Conservation (phyloP, 2,113 vertebrate species). For the Cranoglanis bouderius region DNA sequence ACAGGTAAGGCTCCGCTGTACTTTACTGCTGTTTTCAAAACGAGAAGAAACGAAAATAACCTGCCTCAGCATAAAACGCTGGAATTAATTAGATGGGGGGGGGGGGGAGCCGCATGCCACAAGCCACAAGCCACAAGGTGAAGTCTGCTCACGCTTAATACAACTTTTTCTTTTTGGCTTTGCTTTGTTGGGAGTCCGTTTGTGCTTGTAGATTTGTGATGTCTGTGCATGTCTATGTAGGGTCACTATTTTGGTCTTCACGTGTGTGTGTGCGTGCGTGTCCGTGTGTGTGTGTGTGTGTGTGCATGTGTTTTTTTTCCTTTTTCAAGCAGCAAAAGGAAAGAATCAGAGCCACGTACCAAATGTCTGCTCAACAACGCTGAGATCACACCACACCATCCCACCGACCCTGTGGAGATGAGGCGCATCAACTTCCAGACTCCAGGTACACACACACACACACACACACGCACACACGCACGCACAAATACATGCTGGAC, state of each 20-base stretch:
- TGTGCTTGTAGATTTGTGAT: not conserved
- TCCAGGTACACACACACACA: constrained; percentile 76
- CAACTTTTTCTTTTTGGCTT: constrained; percentile 15
- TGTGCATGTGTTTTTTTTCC: not conserved
- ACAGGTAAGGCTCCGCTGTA: constrained; percentile 86
- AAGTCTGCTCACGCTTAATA: constrained; percentile 39
- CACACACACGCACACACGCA: not conserved
- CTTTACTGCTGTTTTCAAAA: constrained; percentile 61
- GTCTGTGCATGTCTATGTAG: not conserved
- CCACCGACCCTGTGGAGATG: constrained; percentile 97
- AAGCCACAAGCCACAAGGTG: constrained; percentile 37
- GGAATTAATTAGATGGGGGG: constrained; percentile 59
- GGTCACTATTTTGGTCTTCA: not conserved
- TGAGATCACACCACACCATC: constrained; percentile 90
- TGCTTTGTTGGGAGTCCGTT: constrained; percentile 11
- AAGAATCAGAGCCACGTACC: constrained; percentile 91
- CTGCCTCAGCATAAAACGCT: constrained; percentile 63
- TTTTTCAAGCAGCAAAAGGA: constrained; percentile 83
- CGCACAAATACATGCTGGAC: not conserved
- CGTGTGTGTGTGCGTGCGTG: not conserved
- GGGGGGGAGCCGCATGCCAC: not conserved
- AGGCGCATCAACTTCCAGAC: constrained; percentile 98
- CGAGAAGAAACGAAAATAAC: constrained; percentile 55
- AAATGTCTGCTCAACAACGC: constrained; percentile 95
- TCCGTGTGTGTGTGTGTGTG: not conserved